Percentiles rank a stretch among this genome's conserved stretches.
These are phyloP conservation scores for Chaetura pelagica DNA, from an alignment of 2,113 vertebrate genomes.

Conservation along the genomic window DNA sequence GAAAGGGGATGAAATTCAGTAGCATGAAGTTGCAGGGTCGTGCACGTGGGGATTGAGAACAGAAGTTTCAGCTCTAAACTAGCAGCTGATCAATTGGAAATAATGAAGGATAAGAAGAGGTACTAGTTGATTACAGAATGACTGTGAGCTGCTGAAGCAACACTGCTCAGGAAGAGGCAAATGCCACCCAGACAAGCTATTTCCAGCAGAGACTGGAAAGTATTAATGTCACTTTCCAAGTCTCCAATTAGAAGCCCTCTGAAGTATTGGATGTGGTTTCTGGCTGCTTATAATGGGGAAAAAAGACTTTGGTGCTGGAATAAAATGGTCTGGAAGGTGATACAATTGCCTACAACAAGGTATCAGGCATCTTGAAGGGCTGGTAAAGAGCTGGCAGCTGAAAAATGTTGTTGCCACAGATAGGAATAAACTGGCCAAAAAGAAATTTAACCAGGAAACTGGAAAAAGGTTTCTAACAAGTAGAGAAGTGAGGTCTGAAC, in stretches of 20 bases:
- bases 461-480: neutral
- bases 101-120: neutral
- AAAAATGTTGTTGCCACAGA: neutral
- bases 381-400: neutral
- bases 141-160: neutral
- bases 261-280: neutral
- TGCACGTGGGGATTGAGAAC: neutral
- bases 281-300: neutral
- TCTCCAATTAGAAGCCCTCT: neutral
- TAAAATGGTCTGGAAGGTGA: neutral
- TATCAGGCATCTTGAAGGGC: neutral
- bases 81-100: neutral
- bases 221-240: neutral
- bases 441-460: neutral
- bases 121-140: neutral
- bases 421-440: neutral
- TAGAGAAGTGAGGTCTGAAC: neutral
- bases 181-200: neutral
- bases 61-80: neutral
- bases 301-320: neutral
- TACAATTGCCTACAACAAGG: fast-evolving
- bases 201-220: neutral
- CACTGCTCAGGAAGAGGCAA: neutral
- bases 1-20: neutral
- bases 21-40: neutral